Conservation (phyloP, 2,888 invertebrate species). For the Coleophora flavipennella region DNA sequence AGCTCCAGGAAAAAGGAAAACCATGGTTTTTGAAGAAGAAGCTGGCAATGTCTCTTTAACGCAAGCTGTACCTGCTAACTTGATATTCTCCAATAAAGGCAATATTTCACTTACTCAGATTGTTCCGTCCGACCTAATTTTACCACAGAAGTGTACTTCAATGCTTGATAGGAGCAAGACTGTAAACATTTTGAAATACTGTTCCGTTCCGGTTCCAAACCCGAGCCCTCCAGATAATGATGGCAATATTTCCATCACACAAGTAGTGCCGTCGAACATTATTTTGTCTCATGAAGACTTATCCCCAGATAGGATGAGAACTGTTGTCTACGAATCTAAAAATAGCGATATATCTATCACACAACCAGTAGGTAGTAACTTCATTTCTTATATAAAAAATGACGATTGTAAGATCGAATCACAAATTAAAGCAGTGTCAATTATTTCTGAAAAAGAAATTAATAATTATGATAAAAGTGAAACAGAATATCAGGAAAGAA, state of each 20-base stretch:
- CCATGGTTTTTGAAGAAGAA: slow-evolving; percentile 21
- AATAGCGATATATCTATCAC: slow-evolving; percentile 22
- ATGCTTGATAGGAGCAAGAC: slow-evolving; percentile 15
- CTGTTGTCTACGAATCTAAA: not conserved
- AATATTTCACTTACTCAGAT: slow-evolving; percentile 16
- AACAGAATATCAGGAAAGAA: too few relatives aligned
- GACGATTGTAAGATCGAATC: too few relatives aligned
- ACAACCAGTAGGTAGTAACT: slow-evolving; percentile 18
- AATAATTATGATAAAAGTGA: too few relatives aligned
- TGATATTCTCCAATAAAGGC: slow-evolving; percentile 6
- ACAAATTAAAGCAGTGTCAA: too few relatives aligned
- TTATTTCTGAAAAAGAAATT: too few relatives aligned
- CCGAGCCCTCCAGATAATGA: slow-evolving; percentile 15
- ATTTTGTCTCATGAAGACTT: not conserved
- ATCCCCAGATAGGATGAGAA: not conserved
- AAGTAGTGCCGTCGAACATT: not conserved
- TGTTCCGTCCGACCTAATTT: slow-evolving; percentile 12
- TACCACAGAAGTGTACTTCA: not conserved
- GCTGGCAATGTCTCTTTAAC: slow-evolving; percentile 24
- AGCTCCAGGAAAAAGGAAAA: slow-evolving; percentile 6
- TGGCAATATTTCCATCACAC: slow-evolving; percentile 22
- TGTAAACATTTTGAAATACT: too few relatives aligned
- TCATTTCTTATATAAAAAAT: slow-evolving; percentile 1
- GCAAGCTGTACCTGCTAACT: slow-evolving; percentile 18
- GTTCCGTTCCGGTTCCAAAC: too few relatives aligned